phyloP scores from a whole-genome alignment of 2,113 vertebrate species.

The Greenwoodochromis staneri region DNA sequence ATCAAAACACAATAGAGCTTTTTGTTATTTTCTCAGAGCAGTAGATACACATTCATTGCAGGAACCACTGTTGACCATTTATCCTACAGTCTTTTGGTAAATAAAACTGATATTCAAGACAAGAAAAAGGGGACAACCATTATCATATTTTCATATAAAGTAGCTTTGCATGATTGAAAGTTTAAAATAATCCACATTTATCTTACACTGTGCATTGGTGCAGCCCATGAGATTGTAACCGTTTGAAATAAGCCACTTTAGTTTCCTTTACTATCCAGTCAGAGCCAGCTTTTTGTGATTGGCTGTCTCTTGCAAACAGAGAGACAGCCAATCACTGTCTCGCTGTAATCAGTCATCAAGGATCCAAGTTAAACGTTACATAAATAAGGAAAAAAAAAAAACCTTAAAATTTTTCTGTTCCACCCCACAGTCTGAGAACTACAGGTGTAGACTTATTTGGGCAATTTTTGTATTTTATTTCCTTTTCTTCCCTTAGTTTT shows the following conservation, averaged over 20 bases:
- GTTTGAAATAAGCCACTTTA: not conserved
- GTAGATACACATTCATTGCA: not conserved
- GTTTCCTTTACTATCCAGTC: not conserved
- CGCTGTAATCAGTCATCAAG: not conserved
- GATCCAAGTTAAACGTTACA: not conserved
- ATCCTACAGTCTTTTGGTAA: not conserved
- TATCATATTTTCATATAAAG: not conserved
- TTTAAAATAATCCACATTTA: not conserved
- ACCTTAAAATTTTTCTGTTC: rapidly evolving
- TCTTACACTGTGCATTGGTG: not conserved
- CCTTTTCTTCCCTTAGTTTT: not conserved
- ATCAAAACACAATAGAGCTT: not conserved
- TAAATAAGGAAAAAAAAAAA: not conserved
- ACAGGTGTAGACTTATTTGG: not conserved
- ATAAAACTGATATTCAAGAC: not conserved
- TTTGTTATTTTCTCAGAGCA: not conserved
- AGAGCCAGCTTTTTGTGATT: not conserved
- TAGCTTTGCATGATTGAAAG: not conserved
- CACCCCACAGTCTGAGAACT: not conserved
- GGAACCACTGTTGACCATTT: not conserved
- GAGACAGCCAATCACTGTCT: not conserved
- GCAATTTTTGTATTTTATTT: not conserved
- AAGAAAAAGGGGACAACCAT: not conserved
- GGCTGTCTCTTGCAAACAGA: not conserved
- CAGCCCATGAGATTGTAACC: not conserved